A percentile compares a stretch with the other conserved stretches of the same genome.
Conservation (phyloP, 2,797 vertebrate genomes). For the Liasis olivaceus region DNA sequence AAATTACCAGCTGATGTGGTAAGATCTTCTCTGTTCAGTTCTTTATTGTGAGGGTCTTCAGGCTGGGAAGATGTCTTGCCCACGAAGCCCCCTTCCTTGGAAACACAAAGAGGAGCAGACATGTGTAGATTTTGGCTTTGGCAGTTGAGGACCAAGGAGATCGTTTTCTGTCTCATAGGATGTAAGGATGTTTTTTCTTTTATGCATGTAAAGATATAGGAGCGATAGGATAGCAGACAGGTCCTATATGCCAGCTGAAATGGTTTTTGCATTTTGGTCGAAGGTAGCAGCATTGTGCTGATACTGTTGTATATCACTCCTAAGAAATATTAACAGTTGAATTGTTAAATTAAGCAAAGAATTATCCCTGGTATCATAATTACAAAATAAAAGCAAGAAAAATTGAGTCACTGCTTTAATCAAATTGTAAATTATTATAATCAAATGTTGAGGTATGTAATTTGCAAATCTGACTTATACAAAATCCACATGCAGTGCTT, state of each 20-base stretch:
- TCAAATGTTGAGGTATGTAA: neutral
- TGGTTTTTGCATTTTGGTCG: slow-evolving; percentile 75
- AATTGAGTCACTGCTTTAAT: neutral
- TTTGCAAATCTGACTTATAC: neutral
- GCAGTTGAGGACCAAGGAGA: slow-evolving; percentile 56
- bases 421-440: neutral
- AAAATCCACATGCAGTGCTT: neutral
- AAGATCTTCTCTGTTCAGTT: slow-evolving; percentile 33
- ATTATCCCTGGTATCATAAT: neutral
- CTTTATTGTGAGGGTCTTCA: slow-evolving; percentile 44
- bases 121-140: slow-evolving; percentile 73
- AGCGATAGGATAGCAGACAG: slow-evolving; percentile 57
- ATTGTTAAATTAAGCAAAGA: neutral
- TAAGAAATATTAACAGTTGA: slow-evolving; percentile 39
- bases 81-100: slow-evolving; percentile 71
- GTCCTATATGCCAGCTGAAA: slow-evolving; percentile 67
- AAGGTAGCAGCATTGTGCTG: slow-evolving; percentile 16
- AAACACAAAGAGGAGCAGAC: slow-evolving; percentile 60
- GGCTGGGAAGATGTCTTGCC: slow-evolving; percentile 42
- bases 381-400: neutral
- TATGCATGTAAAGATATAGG: slow-evolving; percentile 55
- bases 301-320: slow-evolving; percentile 48
- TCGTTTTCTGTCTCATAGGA: slow-evolving; percentile 56
- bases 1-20: slow-evolving; percentile 25
- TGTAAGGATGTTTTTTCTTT: slow-evolving; percentile 55